Conservation (phyloP, 1,140 invertebrate species). For the Homarus americanus region DNA sequence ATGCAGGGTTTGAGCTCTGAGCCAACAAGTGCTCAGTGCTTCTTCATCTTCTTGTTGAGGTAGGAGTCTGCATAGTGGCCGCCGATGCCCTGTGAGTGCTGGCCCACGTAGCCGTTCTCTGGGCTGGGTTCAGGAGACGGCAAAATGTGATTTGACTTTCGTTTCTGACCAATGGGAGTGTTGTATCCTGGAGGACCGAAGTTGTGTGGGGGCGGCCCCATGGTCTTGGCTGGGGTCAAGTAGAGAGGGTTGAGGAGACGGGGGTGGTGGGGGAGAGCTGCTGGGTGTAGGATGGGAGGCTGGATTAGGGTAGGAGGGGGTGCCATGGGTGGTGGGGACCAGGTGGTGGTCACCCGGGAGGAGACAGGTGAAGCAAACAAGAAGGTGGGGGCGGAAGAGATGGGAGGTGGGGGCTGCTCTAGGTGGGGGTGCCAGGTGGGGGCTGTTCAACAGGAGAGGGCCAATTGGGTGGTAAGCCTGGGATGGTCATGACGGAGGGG, state of each 20-base stretch:
- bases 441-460: constrained; percentile 78
- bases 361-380: constrained; percentile 47
- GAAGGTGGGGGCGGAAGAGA: constrained; percentile 74
- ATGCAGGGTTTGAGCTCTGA: background rate
- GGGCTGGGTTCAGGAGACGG: constrained; percentile 81
- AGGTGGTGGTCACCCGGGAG: constrained; percentile 47
- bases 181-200: constrained; percentile 56
- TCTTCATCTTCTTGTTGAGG: constrained; percentile 78
- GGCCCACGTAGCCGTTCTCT: constrained; percentile 80
- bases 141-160: constrained; percentile 79
- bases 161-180: constrained; percentile 79
- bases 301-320: constrained; percentile 24
- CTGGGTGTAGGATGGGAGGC: constrained; percentile 49
- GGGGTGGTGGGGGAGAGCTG: constrained; percentile 28
- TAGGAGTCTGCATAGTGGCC: constrained; percentile 82
- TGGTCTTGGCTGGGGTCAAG: constrained; percentile 59
- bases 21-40: constrained; percentile 12
- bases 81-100: constrained; percentile 82
- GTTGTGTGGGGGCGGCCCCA: constrained; percentile 42
- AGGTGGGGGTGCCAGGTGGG: constrained; percentile 79
- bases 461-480: constrained; percentile 79
- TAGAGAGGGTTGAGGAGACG: constrained; percentile 65
- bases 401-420: constrained; percentile 65
- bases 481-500: constrained; percentile 75
- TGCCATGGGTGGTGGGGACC: constrained; percentile 73